A percentile compares a stretch with the other conserved stretches of the same genome.
phyloP scores from a whole-genome alignment of 2,113 vertebrate genomes.

The Thomomys bottae region DNA sequence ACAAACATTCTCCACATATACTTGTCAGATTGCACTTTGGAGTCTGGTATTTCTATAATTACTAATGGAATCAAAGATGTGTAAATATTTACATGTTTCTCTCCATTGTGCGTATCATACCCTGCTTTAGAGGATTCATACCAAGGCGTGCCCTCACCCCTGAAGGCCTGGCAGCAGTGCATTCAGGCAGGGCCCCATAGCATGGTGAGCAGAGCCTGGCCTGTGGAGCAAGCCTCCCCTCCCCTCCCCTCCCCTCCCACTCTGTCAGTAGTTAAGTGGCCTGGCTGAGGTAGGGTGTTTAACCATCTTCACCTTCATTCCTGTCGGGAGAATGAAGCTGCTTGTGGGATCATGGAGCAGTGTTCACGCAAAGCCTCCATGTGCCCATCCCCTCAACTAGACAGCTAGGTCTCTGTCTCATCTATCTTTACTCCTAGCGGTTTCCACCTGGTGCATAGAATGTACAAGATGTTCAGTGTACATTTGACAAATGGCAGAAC shows the following conservation, averaged over 20 bases:
- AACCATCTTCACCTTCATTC: neutral
- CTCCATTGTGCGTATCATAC: neutral
- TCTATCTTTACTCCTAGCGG: fast-evolving
- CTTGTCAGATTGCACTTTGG: neutral
- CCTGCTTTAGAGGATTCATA: neutral
- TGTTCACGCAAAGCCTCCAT: neutral
- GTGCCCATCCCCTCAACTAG: neutral
- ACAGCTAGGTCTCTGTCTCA: neutral
- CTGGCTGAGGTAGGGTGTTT: too few relatives aligned
- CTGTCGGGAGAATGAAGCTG: neutral
- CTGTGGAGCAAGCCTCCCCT: neutral
- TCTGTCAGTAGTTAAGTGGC: neutral
- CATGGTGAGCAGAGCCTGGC: neutral
- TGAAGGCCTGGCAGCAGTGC: neutral
- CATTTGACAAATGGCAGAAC: neutral
- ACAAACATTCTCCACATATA: neutral
- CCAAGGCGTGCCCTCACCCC: too few relatives aligned
- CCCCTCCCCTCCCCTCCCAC: neutral
- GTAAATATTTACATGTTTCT: neutral
- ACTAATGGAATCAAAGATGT: neutral
- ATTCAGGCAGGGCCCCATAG: fast-evolving
- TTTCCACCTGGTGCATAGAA: neutral
- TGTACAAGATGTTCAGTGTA: fast-evolving
- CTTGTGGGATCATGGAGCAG: neutral
- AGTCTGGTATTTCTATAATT: neutral